Base-by-base conservation (phyloP, 30 jellyfish, hydroid and myxozoan genomes). In the Aurelia sp. region DNA sequence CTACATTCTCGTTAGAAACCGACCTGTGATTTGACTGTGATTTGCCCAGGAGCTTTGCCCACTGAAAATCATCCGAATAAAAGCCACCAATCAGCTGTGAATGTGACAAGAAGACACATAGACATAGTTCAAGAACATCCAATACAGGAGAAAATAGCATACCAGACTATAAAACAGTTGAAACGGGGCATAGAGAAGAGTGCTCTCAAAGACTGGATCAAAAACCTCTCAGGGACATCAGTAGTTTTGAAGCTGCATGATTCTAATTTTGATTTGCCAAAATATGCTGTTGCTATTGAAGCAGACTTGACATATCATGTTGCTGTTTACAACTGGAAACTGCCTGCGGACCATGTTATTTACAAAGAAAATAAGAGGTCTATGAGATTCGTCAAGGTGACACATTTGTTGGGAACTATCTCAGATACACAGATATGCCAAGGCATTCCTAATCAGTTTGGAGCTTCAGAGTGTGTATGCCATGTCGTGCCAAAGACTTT, bases 41-140 rank as follows among this genome's bases (percentile, higher is more conserved):
- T n/a, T n/a, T 74, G 86, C 81, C 86, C 33, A 47, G 86, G 74
- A 44, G 86, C 86, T 24, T 74, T 74, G 86, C 86, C 86, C 6
- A 74, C 86, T n/a, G n/a, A n/a, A 48, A 74, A 74, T 74, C 86
- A 74, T 27, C 86, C 75, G 86, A 74, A 53, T 53, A 74, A 53
- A 51, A 48, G 86, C 76, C 86, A 74, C 51, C 44, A 74, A 53
- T 74, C 78, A 74, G 41, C 4, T 74, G 86, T 74, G 50, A 74
- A 74, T 74, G 76, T 2, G 86, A 74, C 86, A 74, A 81, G 75
- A 74, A 74, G 86, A 74, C 86, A 53, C 75, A 74, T 5, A 41
- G 82, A 74, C 48, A 74, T 74, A 74, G 86, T 74, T 53, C 76
- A 57, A 74, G 86, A 74, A 3, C 86, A 74, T 74, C 86, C 76